Base-by-base conservation (phyloP, 2,888 invertebrate species). In the Dexiosoma caninum region DNA sequence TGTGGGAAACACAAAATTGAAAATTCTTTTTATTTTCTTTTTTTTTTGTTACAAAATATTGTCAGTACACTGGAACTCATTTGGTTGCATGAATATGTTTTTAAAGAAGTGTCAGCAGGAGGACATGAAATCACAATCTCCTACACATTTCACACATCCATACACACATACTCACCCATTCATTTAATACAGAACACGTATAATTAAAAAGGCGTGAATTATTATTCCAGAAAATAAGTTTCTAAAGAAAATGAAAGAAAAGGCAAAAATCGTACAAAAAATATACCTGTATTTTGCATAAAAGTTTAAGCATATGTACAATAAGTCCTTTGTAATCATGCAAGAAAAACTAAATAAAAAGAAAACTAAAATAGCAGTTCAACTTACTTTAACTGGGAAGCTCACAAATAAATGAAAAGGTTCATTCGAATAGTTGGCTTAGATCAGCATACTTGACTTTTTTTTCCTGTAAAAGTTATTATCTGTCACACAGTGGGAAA, bases 191-290 rank as follows among this genome's bases (percentile, higher is more conserved):
- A 53, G 30, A 53, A 64, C n/a, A 83, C 82, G 74, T 82, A 83
- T 84, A 84, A 84, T 84, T 84, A 83, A 84, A 84, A 83, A 81
- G 83, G 84, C 83, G 84, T 84, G 83, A 84, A 84, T 83, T 84
- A 84, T 84, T 84, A 83, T 83, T 83, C 80, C 81, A 66, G 51
- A 80, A 84, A 83, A 83, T 81, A 82, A 82, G 82, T 82, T 83
- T 62, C 78, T 71, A 81, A 81, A 75, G 82, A 77, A 78, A 55
- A 42, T 27, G 32, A 32, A 6, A 66, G 30, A 55, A 27, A 35
- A 23, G 16, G 35, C 42, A 37, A 57, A 42, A 51, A 30, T 19
- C n/a, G n/a, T 32, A n/a, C 5, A 74, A 27, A 83, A 72, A 60
- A 9, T 44, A 66, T 35, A 42, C 12, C 64, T 27, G 19, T 49